Evolutionary conservation across 2,797 vertebrate genomes (phyloP), one percentile per base, ranked within the genome.

Genomic region (Pristis pectinata): DNA sequence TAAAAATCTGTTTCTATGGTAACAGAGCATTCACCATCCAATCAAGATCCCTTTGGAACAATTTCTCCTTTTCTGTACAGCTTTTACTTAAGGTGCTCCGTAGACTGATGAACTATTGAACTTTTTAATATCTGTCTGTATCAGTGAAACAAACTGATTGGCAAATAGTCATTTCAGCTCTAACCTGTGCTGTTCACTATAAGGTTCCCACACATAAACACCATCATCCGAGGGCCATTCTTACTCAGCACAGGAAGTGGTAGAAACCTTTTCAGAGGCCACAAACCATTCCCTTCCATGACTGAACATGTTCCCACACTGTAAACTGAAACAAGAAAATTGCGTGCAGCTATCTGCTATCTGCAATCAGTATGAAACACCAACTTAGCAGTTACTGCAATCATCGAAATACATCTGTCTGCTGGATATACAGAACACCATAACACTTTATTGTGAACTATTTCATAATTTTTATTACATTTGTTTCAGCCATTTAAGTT

Each of bases 61-160:
- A 8, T 53, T 74, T 74, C 3, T 93, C 92, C 92, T 74, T 93
- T 93, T 93, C 92, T 72, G 92, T 74, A 93, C 92, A 93, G 24
- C 8, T 70, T 70, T 4, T 8, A 70, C 27, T 19, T 17, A 49
- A 74, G 37, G 53, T 93, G 15, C 49, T 74, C 70, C 15, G 76
- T 34, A n/a, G 44, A 76, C 27, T 10, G 1, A 7, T 94, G 92
- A 94, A 72, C 92, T 76, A 92, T 94, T 94, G 70, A 94, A 72
- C 92, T 30, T 76, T 76, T 74, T 19, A 74, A 67, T 41, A 41
- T 91, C 87, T 91, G 59, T 91, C 87, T 91, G 44, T 49, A 27
- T 34, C 44, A 94, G 92, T 94, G 92, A 94, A 94, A 94, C 92
- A 17, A 76, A 94, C 67, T 94, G 92, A 94, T 94, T 94, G 70